Evolutionary conservation across 2,113 vertebrate genomes (phyloP).

Genomic region (Lanius ludovicianus): DNA sequence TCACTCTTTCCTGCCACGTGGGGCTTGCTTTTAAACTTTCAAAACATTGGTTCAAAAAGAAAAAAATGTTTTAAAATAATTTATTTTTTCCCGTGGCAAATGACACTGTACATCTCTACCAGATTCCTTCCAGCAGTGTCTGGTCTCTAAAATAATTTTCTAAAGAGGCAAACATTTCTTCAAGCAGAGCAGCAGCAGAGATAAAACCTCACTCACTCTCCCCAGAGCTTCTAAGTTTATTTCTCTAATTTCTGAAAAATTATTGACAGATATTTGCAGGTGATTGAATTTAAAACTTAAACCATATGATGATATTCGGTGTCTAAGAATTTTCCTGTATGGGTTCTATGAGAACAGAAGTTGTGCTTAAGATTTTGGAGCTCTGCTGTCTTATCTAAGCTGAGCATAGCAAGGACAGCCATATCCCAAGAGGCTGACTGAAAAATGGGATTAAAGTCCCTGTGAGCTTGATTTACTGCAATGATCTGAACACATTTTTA

Average conservation of each 20-base stretch:
- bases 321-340: background rate
- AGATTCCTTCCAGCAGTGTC: no score
- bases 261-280: background rate
- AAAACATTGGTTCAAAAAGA: background rate
- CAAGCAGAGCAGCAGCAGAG: background rate
- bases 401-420: background rate
- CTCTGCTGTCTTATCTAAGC: background rate
- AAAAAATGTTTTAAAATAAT: background rate
- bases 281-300: background rate
- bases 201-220: background rate
- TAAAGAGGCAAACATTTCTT: background rate
- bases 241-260: background rate
- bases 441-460: background rate
- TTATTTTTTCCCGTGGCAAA: background rate
- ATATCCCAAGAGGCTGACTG: background rate
- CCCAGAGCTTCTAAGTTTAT: background rate
- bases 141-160: background rate
- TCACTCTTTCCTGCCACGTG: background rate
- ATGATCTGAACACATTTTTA: background rate
- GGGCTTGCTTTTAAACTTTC: background rate
- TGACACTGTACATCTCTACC: fast-evolving
- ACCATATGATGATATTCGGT: background rate
- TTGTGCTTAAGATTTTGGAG: background rate
- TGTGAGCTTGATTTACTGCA: background rate
- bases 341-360: background rate